These are phyloP conservation scores for Osedax frankpressi DNA, from an alignment of 2,888 invertebrate genomes.

Conservation along the genomic window DNA sequence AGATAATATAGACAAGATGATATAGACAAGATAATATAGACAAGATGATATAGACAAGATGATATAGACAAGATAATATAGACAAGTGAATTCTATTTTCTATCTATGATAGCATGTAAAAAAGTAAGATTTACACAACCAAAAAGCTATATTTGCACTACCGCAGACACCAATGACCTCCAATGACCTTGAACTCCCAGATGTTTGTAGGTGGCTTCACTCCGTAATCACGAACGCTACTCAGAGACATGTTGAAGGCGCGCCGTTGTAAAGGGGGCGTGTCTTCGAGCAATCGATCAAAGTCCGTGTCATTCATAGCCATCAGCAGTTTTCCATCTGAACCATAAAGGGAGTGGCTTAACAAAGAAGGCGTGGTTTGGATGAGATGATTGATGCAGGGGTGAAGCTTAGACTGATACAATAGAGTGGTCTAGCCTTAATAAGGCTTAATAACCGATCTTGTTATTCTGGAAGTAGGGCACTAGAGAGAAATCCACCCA, in stretches of 20 bases:
- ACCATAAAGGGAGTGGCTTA: background rate
- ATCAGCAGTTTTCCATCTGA: conserved; percentile 1
- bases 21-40: too few species aligned
- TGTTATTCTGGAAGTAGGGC: background rate
- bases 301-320: conserved; percentile 6
- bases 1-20: too few species aligned
- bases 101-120: too few species aligned
- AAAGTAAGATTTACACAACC: too few species aligned
- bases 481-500: background rate
- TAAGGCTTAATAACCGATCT: background rate
- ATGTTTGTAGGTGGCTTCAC: conserved; percentile 2
- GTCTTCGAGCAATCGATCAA: background rate
- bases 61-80: too few species aligned
- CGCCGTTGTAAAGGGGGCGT: background rate
- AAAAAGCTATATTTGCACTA: too few species aligned
- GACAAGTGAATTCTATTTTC: too few species aligned
- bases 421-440: too few species aligned
- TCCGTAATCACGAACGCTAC: background rate
- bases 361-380: too few species aligned
- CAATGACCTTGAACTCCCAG: conserved; percentile 9
- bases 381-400: too few species aligned
- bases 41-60: too few species aligned
- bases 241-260: conserved; percentile 10
- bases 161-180: background rate
- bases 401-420: too few species aligned